These are phyloP conservation scores for Amphipyra tragopoginis DNA, from an alignment of 2,888 invertebrate species.

Conservation along the genomic window DNA sequence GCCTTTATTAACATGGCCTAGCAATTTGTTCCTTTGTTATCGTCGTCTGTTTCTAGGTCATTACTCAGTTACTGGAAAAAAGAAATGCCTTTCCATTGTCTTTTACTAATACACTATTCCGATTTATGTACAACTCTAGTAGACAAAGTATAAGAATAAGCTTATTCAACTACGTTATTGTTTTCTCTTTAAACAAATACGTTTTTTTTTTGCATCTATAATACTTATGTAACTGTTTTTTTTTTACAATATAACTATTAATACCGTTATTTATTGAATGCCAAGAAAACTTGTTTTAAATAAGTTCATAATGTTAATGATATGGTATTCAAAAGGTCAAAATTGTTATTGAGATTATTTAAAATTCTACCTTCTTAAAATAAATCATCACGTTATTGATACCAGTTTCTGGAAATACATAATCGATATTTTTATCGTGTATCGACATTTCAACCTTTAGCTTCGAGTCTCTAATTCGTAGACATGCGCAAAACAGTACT, in stretches of 20 bases:
- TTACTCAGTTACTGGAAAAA: conserved; percentile 15
- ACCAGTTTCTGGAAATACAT: conserved; percentile 15
- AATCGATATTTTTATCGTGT: conserved; percentile 5
- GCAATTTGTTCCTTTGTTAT: conserved; percentile 32
- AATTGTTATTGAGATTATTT: conserved; percentile 11
- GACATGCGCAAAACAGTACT: too few species aligned
- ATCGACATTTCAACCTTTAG: not conserved
- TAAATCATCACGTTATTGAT: not conserved
- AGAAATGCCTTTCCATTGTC: conserved; percentile 33
- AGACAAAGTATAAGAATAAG: not conserved
- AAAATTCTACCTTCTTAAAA: not conserved
- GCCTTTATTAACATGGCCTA: conserved; percentile 19
- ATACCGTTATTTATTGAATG: conserved; percentile 37
- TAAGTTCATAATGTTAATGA: conserved; percentile 25
- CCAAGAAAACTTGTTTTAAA: conserved; percentile 34
- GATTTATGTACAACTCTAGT: not conserved
- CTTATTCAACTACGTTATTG: not conserved
- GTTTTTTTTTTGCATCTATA: too few species aligned
- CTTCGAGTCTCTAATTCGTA: not conserved
- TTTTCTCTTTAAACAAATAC: not conserved
- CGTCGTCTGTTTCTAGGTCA: conserved; percentile 30
- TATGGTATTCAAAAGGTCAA: conserved; percentile 22
- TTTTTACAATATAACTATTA: conserved; percentile 3
- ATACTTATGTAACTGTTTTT: not conserved
- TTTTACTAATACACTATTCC: conserved; percentile 7